Evolutionary conservation across 2,888 invertebrate species (phyloP).

Genomic region (Coelogynopora nodosa): DNA sequence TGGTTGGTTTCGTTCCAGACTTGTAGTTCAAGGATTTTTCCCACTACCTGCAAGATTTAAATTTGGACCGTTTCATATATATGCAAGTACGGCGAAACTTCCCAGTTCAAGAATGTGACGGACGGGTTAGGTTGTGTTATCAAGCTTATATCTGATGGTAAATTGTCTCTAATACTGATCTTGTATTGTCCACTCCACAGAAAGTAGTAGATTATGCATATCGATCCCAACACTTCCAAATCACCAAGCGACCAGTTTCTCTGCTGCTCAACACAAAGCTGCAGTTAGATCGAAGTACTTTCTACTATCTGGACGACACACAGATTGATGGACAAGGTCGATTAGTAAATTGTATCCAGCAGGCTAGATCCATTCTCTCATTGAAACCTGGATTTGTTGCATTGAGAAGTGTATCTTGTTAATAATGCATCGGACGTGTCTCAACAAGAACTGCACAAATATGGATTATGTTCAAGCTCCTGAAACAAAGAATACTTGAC

Average conservation of each 20-base stretch:
- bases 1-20: background rate
- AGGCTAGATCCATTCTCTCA: constrained; percentile 21
- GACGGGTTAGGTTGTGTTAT: background rate
- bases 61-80: background rate
- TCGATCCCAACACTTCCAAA: background rate
- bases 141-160: background rate
- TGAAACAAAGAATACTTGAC: background rate
- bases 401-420: constrained; percentile 28
- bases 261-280: background rate
- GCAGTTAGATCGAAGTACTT: background rate
- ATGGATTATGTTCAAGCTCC: background rate
- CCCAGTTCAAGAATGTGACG: background rate
- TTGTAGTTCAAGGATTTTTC: background rate
- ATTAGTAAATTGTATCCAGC: constrained; percentile 26
- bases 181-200: background rate
- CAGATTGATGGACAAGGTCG: constrained; percentile 9
- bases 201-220: background rate
- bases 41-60: background rate
- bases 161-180: background rate
- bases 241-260: background rate
- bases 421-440: constrained; percentile 21
- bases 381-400: constrained; percentile 27
- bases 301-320: background rate
- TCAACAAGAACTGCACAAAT: constrained; percentile 25
- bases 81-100: background rate